Evolutionary conservation across 2,888 invertebrate genomes (phyloP), one percentile per base, ranked within the genome.

Genomic region (Sphinx pinastri): DNA sequence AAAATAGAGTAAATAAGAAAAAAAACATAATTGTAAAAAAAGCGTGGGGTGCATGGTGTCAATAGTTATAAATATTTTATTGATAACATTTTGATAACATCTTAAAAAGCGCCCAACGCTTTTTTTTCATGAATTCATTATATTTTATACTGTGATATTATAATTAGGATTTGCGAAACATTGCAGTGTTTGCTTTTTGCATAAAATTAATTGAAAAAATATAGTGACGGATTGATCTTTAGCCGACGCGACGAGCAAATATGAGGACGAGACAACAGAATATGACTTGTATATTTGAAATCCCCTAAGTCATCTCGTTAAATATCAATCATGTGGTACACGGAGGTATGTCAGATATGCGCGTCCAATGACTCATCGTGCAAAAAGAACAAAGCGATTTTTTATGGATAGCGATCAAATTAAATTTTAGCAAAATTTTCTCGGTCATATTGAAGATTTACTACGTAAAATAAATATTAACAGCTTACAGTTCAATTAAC

Each of bases 271-370:
- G 81, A 88, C 88, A 88, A 86, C 88, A 77, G 77, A 77, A 68
- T 75, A 74, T 87, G 88, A 88, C 86, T 84, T 76, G 77, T 79
- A 78, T 79, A 77, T 83, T 85, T 83, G 73, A 75, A 78, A 81
- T 85, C 76, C 70, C 74, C 78, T 80, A 58, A 81, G 86, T 90
- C 89, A 89, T 82, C 82, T 80, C 81, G 81, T 81, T 90, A 89
- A 89, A 90, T 85, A 85, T 82, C 77, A 82, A 84, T 84, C 84
- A 79, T 77, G 74, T 77, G 77, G 73, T 74, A 76, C 72, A 74
- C 72, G 77, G 71, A 77, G 72, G 71, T 77, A 75, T 76, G 74
- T 72, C 78, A 75, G 72, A 72, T 73, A 75, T 76, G 73, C 63
- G 71, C 68, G 75, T 79, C 79, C 80, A 79, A 78, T 80, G 76